Evolutionary conservation across 2,113 vertebrate species (phyloP).

Genomic region (Myocastor coypus): DNA sequence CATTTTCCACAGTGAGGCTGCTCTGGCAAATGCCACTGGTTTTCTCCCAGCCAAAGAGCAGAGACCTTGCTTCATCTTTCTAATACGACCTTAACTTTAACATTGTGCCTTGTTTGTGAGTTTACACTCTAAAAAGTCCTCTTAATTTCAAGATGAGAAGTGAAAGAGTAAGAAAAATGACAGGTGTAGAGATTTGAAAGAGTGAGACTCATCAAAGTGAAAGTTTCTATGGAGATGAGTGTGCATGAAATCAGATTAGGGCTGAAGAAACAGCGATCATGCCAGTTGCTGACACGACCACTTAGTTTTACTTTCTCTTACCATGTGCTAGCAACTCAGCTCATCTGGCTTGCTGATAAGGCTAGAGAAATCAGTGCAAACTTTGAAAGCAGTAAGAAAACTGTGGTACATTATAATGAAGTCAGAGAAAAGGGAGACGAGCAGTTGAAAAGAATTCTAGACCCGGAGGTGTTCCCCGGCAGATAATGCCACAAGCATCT

Average conservation of each 20-base stretch:
- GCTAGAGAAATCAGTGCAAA: neutral
- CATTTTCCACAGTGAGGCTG: neutral
- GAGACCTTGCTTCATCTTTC: neutral
- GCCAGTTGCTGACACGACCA: neutral
- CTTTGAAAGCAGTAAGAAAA: too few species aligned
- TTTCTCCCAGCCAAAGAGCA: neutral
- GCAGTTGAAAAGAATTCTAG: neutral
- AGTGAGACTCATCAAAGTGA: conserved; percentile 8
- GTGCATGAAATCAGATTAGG: neutral
- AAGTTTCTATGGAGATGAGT: neutral
- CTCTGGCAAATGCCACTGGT: neutral
- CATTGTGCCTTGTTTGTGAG: neutral
- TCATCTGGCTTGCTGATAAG: neutral
- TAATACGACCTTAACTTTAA: neutral
- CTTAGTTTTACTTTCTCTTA: neutral
- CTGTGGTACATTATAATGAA: neutral
- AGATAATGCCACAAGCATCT: neutral
- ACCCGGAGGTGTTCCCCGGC: neutral
- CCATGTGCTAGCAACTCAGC: neutral
- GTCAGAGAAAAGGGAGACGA: neutral
- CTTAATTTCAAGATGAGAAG: conserved; percentile 9
- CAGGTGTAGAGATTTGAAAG: neutral
- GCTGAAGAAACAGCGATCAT: neutral
- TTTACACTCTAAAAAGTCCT: neutral
- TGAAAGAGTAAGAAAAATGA: neutral